Conservation (phyloP, 2,888 invertebrate species). For the Marasmarcha lunaedactyla region DNA sequence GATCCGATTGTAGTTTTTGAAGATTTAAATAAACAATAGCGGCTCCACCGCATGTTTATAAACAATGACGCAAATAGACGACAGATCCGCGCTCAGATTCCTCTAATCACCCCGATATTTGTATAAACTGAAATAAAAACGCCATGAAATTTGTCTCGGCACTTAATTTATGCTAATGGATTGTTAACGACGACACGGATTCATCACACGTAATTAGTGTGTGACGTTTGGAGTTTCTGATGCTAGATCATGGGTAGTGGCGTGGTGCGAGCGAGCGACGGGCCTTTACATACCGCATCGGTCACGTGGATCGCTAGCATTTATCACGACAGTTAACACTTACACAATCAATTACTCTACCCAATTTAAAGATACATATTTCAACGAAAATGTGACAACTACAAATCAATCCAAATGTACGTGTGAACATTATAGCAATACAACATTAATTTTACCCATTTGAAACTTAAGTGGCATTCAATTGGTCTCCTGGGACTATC, state of each 20-base stretch:
- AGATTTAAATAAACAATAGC: conserved; percentile 30
- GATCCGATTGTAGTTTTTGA: too few relatives aligned
- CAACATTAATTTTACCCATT: too few relatives aligned
- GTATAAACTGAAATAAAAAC: conserved; percentile 29
- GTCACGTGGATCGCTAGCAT: too few relatives aligned
- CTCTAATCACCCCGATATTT: neutral
- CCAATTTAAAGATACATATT: neutral
- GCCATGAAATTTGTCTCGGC: conserved; percentile 41
- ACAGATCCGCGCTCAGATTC: neutral
- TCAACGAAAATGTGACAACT: neutral
- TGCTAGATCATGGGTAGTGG: neutral
- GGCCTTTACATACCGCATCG: too few relatives aligned
- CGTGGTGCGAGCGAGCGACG: neutral
- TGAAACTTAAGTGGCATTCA: neutral
- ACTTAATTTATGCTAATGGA: conserved; percentile 57
- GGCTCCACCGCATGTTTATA: conserved; percentile 3
- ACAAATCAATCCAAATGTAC: conserved; percentile 2
- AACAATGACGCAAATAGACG: neutral
- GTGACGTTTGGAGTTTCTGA: neutral
- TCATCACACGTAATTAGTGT: neutral
- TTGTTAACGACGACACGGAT: conserved; percentile 32
- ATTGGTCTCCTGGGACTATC: neutral
- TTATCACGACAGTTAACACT: neutral
- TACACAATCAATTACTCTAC: neutral
- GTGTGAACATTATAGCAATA: neutral